Evolutionary conservation across 1,140 invertebrate genomes (phyloP).

Genomic region (Rhopalosiphum padi): DNA sequence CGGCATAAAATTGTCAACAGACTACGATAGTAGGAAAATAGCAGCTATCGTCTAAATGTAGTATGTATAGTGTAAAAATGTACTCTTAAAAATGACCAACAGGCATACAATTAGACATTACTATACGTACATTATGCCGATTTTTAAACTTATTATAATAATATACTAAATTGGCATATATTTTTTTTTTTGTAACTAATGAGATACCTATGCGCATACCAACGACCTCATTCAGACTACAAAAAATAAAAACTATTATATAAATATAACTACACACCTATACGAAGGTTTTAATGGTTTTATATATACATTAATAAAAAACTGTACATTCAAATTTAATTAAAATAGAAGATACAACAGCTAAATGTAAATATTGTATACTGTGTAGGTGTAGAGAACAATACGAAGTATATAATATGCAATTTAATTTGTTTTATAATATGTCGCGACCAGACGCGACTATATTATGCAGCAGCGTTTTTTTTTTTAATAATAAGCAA

Average conservation of each 20-base stretch:
- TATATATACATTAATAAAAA: neutral
- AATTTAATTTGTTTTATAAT: neutral
- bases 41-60: neutral
- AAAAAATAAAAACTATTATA: neutral
- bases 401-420: neutral
- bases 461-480: neutral
- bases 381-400: neutral
- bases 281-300: neutral
- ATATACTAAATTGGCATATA: neutral
- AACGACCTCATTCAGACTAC: slow-evolving; percentile 25
- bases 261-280: neutral
- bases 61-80: neutral
- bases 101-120: neutral
- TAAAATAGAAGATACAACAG: neutral
- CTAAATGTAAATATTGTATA: neutral
- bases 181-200: neutral
- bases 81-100: neutral
- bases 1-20: neutral
- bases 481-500: neutral
- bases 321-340: neutral
- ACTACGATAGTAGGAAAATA: neutral
- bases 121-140: neutral
- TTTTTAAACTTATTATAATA: slow-evolving; percentile 11
- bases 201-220: neutral
- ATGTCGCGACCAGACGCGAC: too few species aligned